Percentiles rank a stretch among this genome's conserved stretches.
Conservation (phyloP, 2,888 invertebrate genomes). For the Omphaloscelis lunosa region DNA sequence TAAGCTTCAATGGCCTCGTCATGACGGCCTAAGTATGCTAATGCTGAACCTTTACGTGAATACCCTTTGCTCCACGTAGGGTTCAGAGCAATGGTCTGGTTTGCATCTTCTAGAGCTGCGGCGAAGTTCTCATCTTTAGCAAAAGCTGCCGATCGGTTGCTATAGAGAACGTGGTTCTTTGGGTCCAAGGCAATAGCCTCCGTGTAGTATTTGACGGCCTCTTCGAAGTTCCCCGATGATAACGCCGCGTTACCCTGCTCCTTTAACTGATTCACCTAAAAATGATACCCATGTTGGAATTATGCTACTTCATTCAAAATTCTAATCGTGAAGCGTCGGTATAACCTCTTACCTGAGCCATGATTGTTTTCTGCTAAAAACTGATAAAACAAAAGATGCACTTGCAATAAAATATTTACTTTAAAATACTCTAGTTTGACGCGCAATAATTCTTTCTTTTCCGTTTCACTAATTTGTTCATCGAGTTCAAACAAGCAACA, state of each 20-base stretch:
- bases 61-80: slow-evolving; percentile 97
- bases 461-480: slow-evolving; percentile 58
- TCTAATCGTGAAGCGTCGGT: slow-evolving; percentile 69
- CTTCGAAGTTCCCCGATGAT: slow-evolving; percentile 93
- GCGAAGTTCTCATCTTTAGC: slow-evolving; percentile 94
- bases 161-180: slow-evolving; percentile 96
- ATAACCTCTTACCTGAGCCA: slow-evolving; percentile 90
- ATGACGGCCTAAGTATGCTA: slow-evolving; percentile 93
- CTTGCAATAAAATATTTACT: slow-evolving; percentile 58
- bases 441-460: slow-evolving; percentile 41
- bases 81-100: slow-evolving; percentile 95
- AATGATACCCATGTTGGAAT: slow-evolving; percentile 63
- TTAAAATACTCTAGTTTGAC: slow-evolving; percentile 38
- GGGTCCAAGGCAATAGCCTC: slow-evolving; percentile 95
- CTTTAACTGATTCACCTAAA: slow-evolving; percentile 95
- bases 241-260: slow-evolving; percentile 97
- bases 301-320: slow-evolving; percentile 65
- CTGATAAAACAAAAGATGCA: slow-evolving; percentile 58
- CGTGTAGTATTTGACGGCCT: slow-evolving; percentile 95
- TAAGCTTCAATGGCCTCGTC: slow-evolving; percentile 95
- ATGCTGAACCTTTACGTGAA: slow-evolving; percentile 96
- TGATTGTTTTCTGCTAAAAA: slow-evolving; percentile 71
- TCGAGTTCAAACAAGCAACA: slow-evolving; percentile 64
- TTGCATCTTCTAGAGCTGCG: slow-evolving; percentile 95
- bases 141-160: slow-evolving; percentile 97